phyloP scores from a whole-genome alignment of 2,797 vertebrate species.

The Eremophila alpestris region DNA sequence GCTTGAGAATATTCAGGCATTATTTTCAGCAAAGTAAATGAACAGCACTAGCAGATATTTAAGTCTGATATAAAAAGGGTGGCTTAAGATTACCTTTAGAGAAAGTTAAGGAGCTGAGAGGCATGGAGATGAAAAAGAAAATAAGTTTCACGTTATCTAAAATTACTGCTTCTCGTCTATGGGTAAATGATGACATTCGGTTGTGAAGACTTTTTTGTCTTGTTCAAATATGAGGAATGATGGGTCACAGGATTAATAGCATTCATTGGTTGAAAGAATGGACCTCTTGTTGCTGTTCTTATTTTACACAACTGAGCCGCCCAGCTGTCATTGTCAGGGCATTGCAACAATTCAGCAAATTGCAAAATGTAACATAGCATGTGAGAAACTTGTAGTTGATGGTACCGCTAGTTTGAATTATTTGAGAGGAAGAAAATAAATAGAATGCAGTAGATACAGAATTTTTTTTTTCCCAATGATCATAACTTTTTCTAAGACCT shows the following conservation, averaged over 20 bases:
- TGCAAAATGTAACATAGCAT: not conserved
- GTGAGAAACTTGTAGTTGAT: not conserved
- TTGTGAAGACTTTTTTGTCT: not conserved
- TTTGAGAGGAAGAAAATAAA: not conserved
- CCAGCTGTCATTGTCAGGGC: not conserved
- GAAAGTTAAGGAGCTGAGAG: not conserved
- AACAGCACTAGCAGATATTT: not conserved
- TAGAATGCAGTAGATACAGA: not conserved
- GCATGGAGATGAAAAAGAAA: not conserved
- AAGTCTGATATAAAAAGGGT: not conserved
- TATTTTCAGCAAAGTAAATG: not conserved
- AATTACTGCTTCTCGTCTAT: not conserved
- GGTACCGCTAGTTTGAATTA: not conserved
- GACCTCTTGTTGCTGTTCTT: not conserved
- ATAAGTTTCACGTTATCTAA: not conserved
- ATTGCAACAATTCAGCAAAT: not conserved
- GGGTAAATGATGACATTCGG: not conserved
- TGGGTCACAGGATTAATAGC: not conserved
- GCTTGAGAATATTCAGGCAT: not conserved
- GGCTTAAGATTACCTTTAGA: not conserved
- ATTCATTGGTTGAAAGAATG: not conserved
- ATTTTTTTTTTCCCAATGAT: not conserved
- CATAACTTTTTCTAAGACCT: not conserved
- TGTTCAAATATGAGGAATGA: not conserved
- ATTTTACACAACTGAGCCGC: not conserved